A percentile compares a stretch with the other conserved stretches of the same genome.
These are phyloP conservation scores for Nannospalax galili DNA, from an alignment of 2,113 vertebrate species.

Conservation along the genomic window DNA sequence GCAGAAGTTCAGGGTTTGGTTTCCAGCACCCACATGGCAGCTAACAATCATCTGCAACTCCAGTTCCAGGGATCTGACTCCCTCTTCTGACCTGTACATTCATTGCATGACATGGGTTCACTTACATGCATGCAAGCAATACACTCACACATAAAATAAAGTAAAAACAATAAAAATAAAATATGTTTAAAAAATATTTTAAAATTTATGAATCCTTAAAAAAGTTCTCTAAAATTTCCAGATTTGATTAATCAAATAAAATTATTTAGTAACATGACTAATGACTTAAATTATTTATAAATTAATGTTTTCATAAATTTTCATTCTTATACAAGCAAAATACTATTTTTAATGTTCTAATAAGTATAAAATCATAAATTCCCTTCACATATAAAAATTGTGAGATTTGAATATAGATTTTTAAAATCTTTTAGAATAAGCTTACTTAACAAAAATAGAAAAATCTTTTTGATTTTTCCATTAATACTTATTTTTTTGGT, in stretches of 20 bases:
- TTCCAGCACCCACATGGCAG: too few species aligned
- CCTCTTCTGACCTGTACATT: too few species aligned
- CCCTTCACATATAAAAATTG: background rate
- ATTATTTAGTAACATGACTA: background rate
- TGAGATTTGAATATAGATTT: background rate
- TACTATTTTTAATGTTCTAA: background rate
- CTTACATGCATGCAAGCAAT: too few species aligned
- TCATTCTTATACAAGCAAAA: background rate
- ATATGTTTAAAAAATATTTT: background rate
- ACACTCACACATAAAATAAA: too few species aligned
- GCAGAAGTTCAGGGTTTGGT: too few species aligned
- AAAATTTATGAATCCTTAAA: background rate
- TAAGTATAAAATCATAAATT: background rate
- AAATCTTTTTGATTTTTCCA: background rate
- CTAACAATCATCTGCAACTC: too few species aligned
- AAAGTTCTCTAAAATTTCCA: background rate
- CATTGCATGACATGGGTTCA: too few species aligned
- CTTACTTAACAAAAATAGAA: background rate
- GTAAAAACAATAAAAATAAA: background rate
- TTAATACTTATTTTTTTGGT: background rate
- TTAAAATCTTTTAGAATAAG: background rate
- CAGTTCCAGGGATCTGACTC: too few species aligned
- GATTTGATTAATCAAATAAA: background rate
- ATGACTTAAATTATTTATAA: background rate
- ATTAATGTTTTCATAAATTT: background rate